phyloP scores from a whole-genome alignment of 2,797 vertebrate genomes.

The Otus scops region DNA sequence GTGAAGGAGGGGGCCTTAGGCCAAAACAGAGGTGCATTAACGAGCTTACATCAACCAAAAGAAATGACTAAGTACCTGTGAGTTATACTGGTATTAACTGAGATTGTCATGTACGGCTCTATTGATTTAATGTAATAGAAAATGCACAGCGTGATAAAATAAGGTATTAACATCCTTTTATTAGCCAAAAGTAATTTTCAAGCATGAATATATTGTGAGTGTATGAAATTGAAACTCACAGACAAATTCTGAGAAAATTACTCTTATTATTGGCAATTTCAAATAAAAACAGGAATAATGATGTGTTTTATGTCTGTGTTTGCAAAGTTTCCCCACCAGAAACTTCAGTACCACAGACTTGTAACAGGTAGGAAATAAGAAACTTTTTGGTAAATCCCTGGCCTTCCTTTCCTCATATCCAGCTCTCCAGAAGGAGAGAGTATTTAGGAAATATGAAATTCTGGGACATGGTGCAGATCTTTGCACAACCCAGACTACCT shows the following conservation, averaged over 20 bases:
- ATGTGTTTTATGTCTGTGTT: background rate
- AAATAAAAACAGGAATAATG: conserved; percentile 8
- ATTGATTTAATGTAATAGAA: conserved; percentile 39
- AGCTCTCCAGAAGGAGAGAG: background rate
- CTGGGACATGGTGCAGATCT: background rate
- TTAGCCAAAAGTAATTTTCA: conserved; percentile 36
- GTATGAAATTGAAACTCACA: conserved; percentile 10
- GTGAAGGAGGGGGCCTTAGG: background rate
- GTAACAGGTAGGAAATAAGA: background rate
- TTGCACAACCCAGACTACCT: background rate
- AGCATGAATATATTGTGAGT: conserved; percentile 29
- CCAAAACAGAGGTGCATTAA: conserved; percentile 35
- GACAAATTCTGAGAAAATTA: background rate
- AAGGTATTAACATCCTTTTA: conserved; percentile 35
- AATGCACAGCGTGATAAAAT: conserved; percentile 15
- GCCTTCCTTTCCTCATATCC: background rate
- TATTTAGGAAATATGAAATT: background rate
- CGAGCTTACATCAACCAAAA: conserved; percentile 6
- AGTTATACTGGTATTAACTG: conserved; percentile 38
- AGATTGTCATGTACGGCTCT: background rate
- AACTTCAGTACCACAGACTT: background rate
- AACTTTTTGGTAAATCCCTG: background rate
- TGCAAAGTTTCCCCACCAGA: background rate
- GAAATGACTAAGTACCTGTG: conserved; percentile 33
- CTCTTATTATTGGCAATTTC: conserved; percentile 19